Conservation (phyloP, 64 coral and sea anemone genomes). For the Montipora efflorescens region DNA sequence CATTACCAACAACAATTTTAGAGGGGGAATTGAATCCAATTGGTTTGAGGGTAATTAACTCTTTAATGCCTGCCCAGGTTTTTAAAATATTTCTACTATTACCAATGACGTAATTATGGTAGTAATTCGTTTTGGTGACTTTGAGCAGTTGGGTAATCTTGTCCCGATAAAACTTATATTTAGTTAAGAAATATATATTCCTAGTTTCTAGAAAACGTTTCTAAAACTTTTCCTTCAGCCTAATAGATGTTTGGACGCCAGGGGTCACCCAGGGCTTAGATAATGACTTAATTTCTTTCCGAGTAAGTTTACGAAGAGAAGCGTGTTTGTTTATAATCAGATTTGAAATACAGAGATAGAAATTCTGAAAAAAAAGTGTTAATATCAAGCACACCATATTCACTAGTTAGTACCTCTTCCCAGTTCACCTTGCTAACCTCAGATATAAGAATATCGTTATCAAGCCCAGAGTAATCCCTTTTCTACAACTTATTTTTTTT, state of each 20-base stretch:
- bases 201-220: background rate
- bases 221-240: constrained; percentile 31
- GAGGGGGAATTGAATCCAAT: constrained; percentile 14
- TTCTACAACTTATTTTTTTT: too few relatives aligned
- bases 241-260: constrained; percentile 55
- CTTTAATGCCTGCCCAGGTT: constrained; percentile 57
- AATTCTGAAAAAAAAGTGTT: background rate
- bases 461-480: constrained; percentile 17
- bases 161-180: constrained; percentile 52
- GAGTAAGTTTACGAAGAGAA: constrained; percentile 48
- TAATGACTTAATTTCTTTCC: constrained; percentile 68
- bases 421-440: constrained; percentile 33
- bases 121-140: constrained; percentile 33
- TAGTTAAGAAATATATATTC: constrained; percentile 26
- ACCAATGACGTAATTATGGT: constrained; percentile 21
- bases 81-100: constrained; percentile 63
- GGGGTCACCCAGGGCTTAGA: constrained; percentile 57
- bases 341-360: constrained; percentile 26
- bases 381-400: background rate
- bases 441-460: constrained; percentile 10
- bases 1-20: constrained; percentile 44
- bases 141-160: constrained; percentile 37
- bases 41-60: constrained; percentile 49
- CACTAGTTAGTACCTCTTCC: constrained; percentile 23
- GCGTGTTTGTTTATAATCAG: constrained; percentile 58